These are phyloP conservation scores for Rhinopithecus roxellana DNA, from an alignment of 2,113 vertebrate species.

Conservation along the genomic window DNA sequence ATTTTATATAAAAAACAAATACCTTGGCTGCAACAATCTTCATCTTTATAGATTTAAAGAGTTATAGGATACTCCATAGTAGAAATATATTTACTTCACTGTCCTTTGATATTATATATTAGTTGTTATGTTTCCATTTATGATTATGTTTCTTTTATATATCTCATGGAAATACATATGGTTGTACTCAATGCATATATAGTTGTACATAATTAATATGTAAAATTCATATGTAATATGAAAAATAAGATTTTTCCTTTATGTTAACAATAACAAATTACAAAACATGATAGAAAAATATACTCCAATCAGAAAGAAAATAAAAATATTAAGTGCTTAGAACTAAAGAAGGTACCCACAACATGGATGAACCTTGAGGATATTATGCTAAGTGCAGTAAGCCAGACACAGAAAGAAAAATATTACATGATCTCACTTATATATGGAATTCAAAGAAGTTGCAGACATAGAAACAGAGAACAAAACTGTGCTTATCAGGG, in stretches of 20 bases:
- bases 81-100: background rate
- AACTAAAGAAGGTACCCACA: background rate
- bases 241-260: background rate
- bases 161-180: background rate
- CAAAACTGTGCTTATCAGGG: background rate
- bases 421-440: background rate
- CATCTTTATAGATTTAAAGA: background rate
- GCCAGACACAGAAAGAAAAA: background rate
- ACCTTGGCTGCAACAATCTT: background rate
- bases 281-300: background rate
- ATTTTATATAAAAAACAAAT: background rate
- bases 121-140: background rate
- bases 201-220: background rate
- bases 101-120: background rate
- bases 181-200: fast-evolving
- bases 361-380: background rate
- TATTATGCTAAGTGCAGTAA: background rate
- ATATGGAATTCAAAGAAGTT: background rate
- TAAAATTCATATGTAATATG: background rate
- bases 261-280: background rate
- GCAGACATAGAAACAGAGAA: background rate
- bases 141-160: background rate
- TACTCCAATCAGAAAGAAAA: background rate
- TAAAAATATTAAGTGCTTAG: background rate
- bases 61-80: background rate